Conservation (phyloP, 2,888 invertebrate species). For the Lycaena phlaeas region DNA sequence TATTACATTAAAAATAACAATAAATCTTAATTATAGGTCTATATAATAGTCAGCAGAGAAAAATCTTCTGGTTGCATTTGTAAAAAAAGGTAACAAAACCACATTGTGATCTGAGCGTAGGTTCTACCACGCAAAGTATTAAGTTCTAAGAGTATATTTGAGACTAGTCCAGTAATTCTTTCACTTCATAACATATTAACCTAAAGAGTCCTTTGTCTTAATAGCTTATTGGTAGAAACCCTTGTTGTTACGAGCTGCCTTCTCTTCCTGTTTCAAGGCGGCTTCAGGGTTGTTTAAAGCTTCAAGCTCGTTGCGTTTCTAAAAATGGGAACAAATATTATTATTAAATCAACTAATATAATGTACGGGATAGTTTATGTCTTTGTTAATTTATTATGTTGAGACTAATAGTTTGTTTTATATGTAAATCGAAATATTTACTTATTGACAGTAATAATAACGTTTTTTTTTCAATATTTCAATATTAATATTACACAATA, state of each 20-base stretch:
- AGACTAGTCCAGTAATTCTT: constrained; percentile 6
- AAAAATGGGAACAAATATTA: constrained; percentile 31
- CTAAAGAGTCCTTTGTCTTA: constrained; percentile 17
- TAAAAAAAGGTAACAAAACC: constrained; percentile 2
- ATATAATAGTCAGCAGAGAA: not conserved
- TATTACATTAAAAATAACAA: constrained; percentile 6
- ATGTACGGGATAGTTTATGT: too few species aligned
- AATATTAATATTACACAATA: too few species aligned
- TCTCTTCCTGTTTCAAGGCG: constrained; percentile 51
- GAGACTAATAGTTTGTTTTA: too few species aligned
- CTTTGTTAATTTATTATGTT: too few species aligned
- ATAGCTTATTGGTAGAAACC: constrained; percentile 65
- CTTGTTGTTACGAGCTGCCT: constrained; percentile 73
- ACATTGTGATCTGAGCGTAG: not conserved
- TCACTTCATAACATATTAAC: constrained; percentile 12
- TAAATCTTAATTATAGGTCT: constrained; percentile 1
- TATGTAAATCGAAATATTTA: too few species aligned
- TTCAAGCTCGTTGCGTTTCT: constrained; percentile 75
- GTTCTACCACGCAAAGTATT: not conserved
- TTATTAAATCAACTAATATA: too few species aligned
- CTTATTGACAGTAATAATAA: too few species aligned
- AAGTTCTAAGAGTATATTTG: not conserved
- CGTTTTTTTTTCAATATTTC: too few species aligned
- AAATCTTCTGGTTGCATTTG: constrained; percentile 1
- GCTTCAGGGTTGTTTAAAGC: constrained; percentile 67